Base-by-base conservation (phyloP, 2,113 vertebrate species). In the Xyrauchen texanus region DNA sequence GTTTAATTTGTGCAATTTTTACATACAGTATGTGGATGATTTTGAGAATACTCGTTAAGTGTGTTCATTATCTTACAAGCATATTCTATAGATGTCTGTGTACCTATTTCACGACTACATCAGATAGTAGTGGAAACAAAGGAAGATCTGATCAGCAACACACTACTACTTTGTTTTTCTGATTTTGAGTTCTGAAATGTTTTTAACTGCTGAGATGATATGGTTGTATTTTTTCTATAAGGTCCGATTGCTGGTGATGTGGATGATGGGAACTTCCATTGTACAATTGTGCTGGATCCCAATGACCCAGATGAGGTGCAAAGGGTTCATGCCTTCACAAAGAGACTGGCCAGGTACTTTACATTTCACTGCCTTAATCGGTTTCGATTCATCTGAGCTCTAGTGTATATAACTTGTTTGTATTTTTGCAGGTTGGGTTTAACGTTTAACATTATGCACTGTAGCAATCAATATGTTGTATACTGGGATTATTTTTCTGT, bases 251-350 rank as follows among this genome's bases (percentile, higher is more conserved):
- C 92, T 0, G 98, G 98, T 61, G 97, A 99, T 0, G 94, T 99
- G 0, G 97, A 97, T 0, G 97, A 99, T 0, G 98, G 97, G 7
- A 99, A 99, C 87, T 99, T 99, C 89, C 98, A 99, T 87, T 99
- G 98, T 80, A 0, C 98, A 60, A 88, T 99, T 67, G 0, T 96
- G 74, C 82, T 95, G n/a, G 81, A 97, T 80, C 85, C 93, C 0
- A 87, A 86, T 0, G 93, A 98, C 8, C 5, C 76, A 0, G 92
- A 91, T 0, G 95, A 98, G 79, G 82, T 91, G 0, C 78, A 8
- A 44, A 87, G 88, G 0, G 72, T 94, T 60, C 87, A 92, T 0
- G 85, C 87, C 74, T 98, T 99, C 87, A 83, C 92, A 0, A 62
- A 95, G 57, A 93, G 94, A 77, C 90, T 99, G 88, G 95, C 91